Base-by-base conservation (phyloP, 2,888 invertebrate species). In the Terebella lapidaria region DNA sequence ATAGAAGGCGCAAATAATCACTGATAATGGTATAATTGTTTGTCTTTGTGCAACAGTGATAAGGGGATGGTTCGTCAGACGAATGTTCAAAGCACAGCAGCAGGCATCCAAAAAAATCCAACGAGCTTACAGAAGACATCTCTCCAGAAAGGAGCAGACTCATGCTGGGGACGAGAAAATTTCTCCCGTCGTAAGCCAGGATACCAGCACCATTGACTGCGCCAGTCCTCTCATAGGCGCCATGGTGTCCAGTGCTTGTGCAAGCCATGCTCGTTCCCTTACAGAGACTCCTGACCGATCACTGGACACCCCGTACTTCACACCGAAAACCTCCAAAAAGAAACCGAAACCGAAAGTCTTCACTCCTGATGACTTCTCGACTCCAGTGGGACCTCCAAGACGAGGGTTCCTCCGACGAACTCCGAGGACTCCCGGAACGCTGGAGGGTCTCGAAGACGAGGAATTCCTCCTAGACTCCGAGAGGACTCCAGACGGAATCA, bases 21-120 rank as follows among this genome's bases (percentile, higher is more conserved):
- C n/a, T n/a, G n/a, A n/a, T n/a, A n/a, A n/a, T n/a, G n/a, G n/a
- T n/a, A n/a, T n/a, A n/a, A n/a, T n/a, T n/a, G n/a, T n/a, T n/a
- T n/a, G n/a, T n/a, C n/a, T n/a, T n/a, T n/a, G n/a, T n/a, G n/a
- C 42, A 15, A 35, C 27, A 60, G 60, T 22, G 26, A 29, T 53
- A 2, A 26, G 60, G 45, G 56, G 57, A 18, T 60, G 60, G 60
- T 24, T 52, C n/a, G 57, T 22, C 5, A 56, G 60, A 29, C 10
- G 28, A 24, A n/a, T 1, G 24, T n/a, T 35, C n/a, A 10, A 24
- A 24, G 10, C 10, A 18, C 51, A 24, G 26, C 51, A 53, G 3
- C 15, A 28, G 22, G 51, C 57, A 1, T 56, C 57, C 2, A n/a
- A 10, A 3, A 46, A 56, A 1, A 20, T 59, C 20, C 59, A 59